These are phyloP conservation scores for Pristionchus entomophagus DNA, from an alignment of 2,888 invertebrate species.

Conservation along the genomic window DNA sequence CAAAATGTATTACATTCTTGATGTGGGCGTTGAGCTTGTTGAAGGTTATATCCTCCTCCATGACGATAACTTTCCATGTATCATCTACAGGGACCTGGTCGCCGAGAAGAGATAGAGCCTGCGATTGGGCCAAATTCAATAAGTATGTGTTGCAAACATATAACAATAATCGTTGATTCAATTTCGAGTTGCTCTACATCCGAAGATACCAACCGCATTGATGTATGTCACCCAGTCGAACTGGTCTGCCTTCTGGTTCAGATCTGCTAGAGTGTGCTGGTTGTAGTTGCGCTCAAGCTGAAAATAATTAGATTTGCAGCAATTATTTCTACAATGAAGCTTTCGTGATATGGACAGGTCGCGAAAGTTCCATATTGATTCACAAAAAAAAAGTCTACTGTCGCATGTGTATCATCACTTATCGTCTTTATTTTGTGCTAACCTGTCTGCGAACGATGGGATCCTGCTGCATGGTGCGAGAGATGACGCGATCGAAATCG, in stretches of 20 bases:
- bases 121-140: neutral
- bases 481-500: neutral
- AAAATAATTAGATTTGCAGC: neutral
- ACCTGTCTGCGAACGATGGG: neutral
- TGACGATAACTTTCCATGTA: neutral
- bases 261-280: neutral
- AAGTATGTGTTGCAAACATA: too few relatives aligned
- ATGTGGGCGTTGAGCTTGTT: neutral
- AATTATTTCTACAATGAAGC: neutral
- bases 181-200: too few relatives aligned
- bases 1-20: neutral
- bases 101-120: neutral
- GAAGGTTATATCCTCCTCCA: neutral
- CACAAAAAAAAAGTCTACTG: too few relatives aligned
- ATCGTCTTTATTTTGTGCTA: neutral
- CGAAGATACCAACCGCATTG: neutral
- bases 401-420: too few relatives aligned
- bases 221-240: neutral
- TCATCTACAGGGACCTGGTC: neutral
- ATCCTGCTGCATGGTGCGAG: conserved; percentile 3
- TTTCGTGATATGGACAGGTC: too few relatives aligned
- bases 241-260: neutral
- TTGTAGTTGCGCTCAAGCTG: conserved; percentile 12
- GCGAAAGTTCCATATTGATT: too few relatives aligned
- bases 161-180: too few relatives aligned